These are phyloP conservation scores for Florisuga fusca DNA, from an alignment of 2,797 vertebrate genomes.

Conservation along the genomic window DNA sequence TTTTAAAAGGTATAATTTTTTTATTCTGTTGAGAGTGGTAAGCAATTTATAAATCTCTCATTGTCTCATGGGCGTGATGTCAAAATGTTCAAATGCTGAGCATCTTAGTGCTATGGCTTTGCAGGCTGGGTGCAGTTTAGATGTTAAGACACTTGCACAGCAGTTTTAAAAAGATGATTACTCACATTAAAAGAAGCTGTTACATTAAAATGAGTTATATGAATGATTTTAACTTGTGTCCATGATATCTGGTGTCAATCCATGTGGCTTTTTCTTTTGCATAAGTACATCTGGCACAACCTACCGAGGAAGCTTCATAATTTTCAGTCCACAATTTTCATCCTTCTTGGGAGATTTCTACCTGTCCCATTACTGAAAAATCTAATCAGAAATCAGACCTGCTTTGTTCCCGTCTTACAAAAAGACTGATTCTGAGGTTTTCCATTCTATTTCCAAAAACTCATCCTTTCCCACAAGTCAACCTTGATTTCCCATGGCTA, in stretches of 20 bases:
- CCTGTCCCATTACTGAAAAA: neutral
- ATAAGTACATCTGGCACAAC: neutral
- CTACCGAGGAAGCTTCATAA: neutral
- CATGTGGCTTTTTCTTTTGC: neutral
- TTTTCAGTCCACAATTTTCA: neutral
- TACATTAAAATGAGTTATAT: neutral
- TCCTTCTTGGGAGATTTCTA: neutral
- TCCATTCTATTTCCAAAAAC: neutral
- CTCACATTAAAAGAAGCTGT: neutral
- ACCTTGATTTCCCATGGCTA: constrained; percentile 1
- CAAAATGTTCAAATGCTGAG: neutral
- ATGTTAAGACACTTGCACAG: neutral
- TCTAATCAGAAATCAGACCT: neutral
- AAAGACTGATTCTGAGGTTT: neutral
- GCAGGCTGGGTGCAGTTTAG: neutral
- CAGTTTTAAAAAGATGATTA: neutral
- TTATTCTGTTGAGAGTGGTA: neutral
- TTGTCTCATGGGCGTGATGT: neutral
- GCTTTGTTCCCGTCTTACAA: neutral
- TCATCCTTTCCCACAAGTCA: neutral
- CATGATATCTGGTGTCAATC: neutral
- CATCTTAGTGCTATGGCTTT: neutral
- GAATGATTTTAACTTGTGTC: neutral
- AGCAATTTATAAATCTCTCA: neutral
- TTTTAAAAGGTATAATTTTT: neutral